These are phyloP conservation scores for Protobothrops mucrosquamatus DNA, from an alignment of 2,113 vertebrate genomes.

Conservation along the genomic window DNA sequence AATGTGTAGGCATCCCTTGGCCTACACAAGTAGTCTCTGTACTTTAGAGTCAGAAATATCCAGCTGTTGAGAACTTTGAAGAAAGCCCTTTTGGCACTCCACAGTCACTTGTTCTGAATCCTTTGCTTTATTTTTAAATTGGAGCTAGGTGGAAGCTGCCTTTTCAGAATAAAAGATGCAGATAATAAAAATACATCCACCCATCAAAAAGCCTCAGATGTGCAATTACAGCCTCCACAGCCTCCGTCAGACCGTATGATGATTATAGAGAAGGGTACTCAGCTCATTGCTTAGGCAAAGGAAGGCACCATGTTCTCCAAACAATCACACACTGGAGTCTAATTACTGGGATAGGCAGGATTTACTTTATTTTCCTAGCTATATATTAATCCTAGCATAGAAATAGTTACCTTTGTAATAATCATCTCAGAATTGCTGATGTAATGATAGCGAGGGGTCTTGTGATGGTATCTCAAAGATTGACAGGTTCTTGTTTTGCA, in stretches of 20 bases:
- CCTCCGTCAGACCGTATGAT: conserved; percentile 43
- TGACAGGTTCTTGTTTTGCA: neutral
- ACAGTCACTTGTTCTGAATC: neutral
- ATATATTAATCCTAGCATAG: neutral
- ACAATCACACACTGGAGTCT: conserved; percentile 21
- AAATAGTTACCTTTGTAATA: neutral
- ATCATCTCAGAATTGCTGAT: conserved; percentile 10
- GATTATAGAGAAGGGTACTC: conserved; percentile 40
- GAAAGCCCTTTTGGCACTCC: neutral
- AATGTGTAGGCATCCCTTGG: neutral
- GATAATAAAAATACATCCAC: conserved; percentile 48
- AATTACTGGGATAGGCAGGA: conserved; percentile 11
- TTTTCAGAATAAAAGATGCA: conserved; percentile 35
- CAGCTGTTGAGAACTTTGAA: neutral
- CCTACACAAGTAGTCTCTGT: neutral
- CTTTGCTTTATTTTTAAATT: conserved; percentile 42
- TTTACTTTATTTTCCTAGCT: conserved; percentile 1
- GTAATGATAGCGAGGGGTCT: neutral
- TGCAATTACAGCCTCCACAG: conserved; percentile 56
- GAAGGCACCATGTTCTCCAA: conserved; percentile 20
- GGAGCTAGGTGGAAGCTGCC: conserved; percentile 27
- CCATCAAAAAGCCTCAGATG: conserved; percentile 51
- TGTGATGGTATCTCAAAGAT: neutral
- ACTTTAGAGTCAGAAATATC: neutral
- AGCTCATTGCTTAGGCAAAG: conserved; percentile 30